A percentile compares a stretch with the other conserved stretches of the same genome.
These are phyloP conservation scores for Microplitis mediator DNA, from an alignment of 1,140 invertebrate genomes.

Conservation along the genomic window DNA sequence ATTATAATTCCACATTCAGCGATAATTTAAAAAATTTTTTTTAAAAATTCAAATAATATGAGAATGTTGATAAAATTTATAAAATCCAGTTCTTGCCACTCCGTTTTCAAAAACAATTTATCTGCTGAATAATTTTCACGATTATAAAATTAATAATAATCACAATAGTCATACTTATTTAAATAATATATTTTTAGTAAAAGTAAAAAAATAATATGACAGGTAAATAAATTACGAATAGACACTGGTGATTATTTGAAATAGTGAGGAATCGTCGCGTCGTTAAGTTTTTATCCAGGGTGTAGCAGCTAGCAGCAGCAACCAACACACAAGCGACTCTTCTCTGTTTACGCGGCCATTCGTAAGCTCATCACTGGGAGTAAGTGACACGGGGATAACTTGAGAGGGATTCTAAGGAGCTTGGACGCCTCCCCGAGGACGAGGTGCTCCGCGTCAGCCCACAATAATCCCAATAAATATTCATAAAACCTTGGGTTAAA, in stretches of 20 bases:
- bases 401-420: slow-evolving; percentile 32
- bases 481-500: slow-evolving; percentile 18
- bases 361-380: slow-evolving; percentile 29
- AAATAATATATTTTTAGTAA: not conserved
- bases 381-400: slow-evolving; percentile 9
- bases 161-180: not conserved
- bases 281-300: slow-evolving; percentile 32
- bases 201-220: not conserved
- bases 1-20: slow-evolving; percentile 25
- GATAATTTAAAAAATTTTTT: too few relatives aligned
- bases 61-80: not conserved
- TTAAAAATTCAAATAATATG: not conserved
- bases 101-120: slow-evolving; percentile 11
- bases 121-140: not conserved
- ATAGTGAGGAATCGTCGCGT: slow-evolving; percentile 34
- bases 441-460: slow-evolving; percentile 29
- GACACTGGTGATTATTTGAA: slow-evolving; percentile 17
- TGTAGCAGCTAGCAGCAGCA: slow-evolving; percentile 26
- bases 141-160: not conserved
- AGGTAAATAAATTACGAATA: not conserved
- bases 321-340: slow-evolving; percentile 29
- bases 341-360: slow-evolving; percentile 47
- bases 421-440: slow-evolving; percentile 36
- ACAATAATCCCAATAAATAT: slow-evolving; percentile 25
- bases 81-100: slow-evolving; percentile 22